A percentile compares a stretch with the other conserved stretches of the same genome.
These are phyloP conservation scores for Rallus limicola DNA, from an alignment of 2,113 vertebrate species.

Conservation along the genomic window DNA sequence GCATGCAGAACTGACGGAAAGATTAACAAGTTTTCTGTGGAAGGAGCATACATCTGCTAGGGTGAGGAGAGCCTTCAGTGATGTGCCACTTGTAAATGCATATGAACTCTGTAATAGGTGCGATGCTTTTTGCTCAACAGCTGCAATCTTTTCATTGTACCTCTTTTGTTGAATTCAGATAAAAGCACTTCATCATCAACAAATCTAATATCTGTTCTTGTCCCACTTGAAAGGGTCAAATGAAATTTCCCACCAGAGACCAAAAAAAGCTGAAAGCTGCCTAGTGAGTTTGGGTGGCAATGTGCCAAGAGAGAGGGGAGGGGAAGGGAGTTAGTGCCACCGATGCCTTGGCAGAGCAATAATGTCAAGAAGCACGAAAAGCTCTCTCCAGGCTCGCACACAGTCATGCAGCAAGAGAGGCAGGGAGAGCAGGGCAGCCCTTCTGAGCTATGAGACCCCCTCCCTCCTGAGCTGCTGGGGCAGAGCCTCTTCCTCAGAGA, in stretches of 20 bases:
- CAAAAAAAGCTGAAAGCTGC: neutral
- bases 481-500: neutral
- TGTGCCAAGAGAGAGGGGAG: neutral
- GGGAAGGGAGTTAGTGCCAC: neutral
- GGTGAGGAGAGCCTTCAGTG: constrained; percentile 50
- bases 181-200: constrained; percentile 50
- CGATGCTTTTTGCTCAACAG: constrained; percentile 6
- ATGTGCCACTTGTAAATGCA: constrained; percentile 57
- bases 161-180: constrained; percentile 47
- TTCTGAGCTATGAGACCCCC: neutral
- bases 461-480: neutral
- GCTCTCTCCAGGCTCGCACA: neutral
- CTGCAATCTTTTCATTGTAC: constrained; percentile 55
- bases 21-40: constrained; percentile 50
- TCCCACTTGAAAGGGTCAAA: constrained; percentile 64
- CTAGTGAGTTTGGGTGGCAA: constrained; percentile 9
- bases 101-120: constrained; percentile 48
- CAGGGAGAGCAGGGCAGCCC: neutral
- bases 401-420: neutral
- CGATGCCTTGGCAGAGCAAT: neutral
- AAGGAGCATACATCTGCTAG: neutral
- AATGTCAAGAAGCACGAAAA: neutral
- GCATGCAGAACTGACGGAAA: constrained; percentile 39
- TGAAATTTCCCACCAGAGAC: constrained; percentile 56
- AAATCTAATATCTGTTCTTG: constrained; percentile 59